Conservation (phyloP, 2,888 invertebrate species). For the Rhagonycha lutea region DNA sequence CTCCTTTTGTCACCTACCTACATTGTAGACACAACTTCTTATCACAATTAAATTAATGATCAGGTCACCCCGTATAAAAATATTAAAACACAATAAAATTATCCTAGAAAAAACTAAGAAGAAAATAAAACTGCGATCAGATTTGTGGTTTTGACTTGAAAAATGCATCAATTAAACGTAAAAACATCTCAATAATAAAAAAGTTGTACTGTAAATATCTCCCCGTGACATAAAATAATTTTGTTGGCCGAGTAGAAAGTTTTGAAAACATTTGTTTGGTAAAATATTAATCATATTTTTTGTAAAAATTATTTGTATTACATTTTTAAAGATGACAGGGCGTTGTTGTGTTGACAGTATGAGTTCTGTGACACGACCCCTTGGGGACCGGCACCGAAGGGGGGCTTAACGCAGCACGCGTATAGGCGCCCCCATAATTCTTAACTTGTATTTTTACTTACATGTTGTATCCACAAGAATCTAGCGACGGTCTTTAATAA, state of each 20-base stretch:
- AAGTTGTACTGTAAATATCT: neutral
- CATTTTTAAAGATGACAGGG: conserved; percentile 10
- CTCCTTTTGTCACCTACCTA: too few species aligned
- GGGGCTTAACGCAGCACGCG: conserved; percentile 36
- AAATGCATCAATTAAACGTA: neutral
- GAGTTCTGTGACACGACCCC: conserved; percentile 33
- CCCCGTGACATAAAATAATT: neutral
- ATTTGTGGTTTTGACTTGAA: too few species aligned
- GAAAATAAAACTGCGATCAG: too few species aligned
- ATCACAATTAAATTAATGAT: too few species aligned
- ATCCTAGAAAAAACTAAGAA: too few species aligned
- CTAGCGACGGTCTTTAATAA: conserved; percentile 37
- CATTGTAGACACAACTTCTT: too few species aligned
- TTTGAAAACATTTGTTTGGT: neutral
- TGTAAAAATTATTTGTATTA: neutral
- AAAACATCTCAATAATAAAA: neutral
- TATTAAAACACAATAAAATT: too few species aligned
- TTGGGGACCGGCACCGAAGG: conserved; percentile 28
- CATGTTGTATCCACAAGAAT: conserved; percentile 19
- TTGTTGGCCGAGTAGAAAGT: neutral
- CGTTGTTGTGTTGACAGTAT: conserved; percentile 32
- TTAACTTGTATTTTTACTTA: conserved; percentile 29
- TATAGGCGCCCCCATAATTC: conserved; percentile 35
- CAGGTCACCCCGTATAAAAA: too few species aligned
- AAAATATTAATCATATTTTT: conserved; percentile 1